A percentile compares a stretch with the other conserved stretches of the same genome.
Evolutionary conservation across 2,888 invertebrate species (phyloP).

Genomic region (Aelia acuminata): DNA sequence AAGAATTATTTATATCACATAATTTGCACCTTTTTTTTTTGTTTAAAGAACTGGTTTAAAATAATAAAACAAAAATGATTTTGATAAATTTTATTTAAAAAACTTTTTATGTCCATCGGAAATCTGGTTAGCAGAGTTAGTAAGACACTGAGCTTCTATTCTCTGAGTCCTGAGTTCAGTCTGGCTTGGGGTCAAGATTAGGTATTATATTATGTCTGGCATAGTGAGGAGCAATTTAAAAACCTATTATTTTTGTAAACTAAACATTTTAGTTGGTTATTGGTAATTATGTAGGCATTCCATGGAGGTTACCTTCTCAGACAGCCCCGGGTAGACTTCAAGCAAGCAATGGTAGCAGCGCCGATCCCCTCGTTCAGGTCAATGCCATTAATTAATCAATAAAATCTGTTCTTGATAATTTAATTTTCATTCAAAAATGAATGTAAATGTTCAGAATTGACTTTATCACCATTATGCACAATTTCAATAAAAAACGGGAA

Average conservation of each 20-base stretch:
- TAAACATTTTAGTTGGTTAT: slow-evolving; percentile 7
- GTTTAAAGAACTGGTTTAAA: too few relatives aligned
- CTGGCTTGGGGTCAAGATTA: too few relatives aligned
- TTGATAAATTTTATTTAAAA: too few relatives aligned
- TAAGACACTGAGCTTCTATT: too few relatives aligned
- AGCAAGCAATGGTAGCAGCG: slow-evolving; percentile 58
- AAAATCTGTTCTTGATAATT: not conserved
- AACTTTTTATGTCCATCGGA: too few relatives aligned
- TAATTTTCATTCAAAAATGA: not conserved
- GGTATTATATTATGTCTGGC: not conserved
- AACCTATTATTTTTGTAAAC: not conserved
- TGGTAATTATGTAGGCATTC: slow-evolving; percentile 50
- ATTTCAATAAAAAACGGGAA: slow-evolving; percentile 5
- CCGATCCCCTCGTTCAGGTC: slow-evolving; percentile 52
- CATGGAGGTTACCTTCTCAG: slow-evolving; percentile 67
- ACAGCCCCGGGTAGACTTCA: slow-evolving; percentile 71
- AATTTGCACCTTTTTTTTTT: too few relatives aligned
- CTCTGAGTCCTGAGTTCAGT: too few relatives aligned
- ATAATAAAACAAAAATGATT: too few relatives aligned
- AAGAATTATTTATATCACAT: too few relatives aligned
- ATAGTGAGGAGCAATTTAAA: not conserved
- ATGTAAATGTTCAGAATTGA: not conserved
- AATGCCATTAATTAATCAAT: slow-evolving; percentile 45
- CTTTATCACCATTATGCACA: slow-evolving; percentile 14
- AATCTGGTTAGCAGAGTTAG: too few relatives aligned